Evolutionary conservation across 1,140 invertebrate genomes (phyloP).

Genomic region (Bilobella aurantiaca): DNA sequence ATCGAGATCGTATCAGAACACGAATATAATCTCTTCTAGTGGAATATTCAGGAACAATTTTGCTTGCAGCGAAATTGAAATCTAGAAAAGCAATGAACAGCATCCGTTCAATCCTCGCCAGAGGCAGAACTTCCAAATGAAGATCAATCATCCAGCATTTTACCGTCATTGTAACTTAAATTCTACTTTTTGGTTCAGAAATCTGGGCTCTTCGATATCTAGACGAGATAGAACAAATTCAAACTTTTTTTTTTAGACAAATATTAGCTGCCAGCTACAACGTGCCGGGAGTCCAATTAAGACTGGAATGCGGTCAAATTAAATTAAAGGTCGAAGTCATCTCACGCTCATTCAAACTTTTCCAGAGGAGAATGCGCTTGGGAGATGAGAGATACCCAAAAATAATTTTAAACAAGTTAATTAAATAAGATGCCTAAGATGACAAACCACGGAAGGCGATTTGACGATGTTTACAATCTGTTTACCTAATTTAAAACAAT

Average conservation of each 20-base stretch:
- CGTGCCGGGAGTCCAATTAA: background rate
- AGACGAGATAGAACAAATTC: conserved; percentile 10
- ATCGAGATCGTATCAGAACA: conserved; percentile 23
- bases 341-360: no score
- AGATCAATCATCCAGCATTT: conserved; percentile 1
- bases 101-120: background rate
- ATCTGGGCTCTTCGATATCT: conserved; percentile 10
- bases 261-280: background rate
- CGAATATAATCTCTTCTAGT: conserved; percentile 5
- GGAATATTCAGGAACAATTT: background rate
- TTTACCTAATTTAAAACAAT: no score
- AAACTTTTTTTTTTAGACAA: background rate
- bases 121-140: background rate
- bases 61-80: background rate
- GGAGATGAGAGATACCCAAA: no score
- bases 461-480: no score
- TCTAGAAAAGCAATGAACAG: background rate
- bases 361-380: no score
- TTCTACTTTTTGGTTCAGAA: conserved; percentile 1
- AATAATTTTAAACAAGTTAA: no score
- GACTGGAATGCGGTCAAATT: background rate
- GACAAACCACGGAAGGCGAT: no score
- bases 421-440: no score
- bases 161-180: background rate
- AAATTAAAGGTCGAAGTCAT: no score